Conservation (phyloP, 2,113 vertebrate species). For the Psammodynastes pulverulentus region DNA sequence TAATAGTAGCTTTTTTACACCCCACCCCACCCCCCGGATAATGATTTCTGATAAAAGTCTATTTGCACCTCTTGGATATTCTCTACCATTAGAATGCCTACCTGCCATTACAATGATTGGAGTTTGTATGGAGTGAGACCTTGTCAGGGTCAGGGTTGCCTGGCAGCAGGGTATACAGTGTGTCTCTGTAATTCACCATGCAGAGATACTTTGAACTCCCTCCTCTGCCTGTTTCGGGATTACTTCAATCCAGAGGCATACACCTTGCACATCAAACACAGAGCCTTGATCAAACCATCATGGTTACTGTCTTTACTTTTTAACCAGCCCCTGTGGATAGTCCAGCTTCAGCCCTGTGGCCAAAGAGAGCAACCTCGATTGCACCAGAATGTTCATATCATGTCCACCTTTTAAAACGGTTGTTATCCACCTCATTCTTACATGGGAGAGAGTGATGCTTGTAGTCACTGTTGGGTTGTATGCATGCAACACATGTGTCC, state of each 20-base stretch:
- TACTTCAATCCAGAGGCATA: not conserved
- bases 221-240: not conserved
- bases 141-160: not conserved
- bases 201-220: not conserved
- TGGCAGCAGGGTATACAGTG: not conserved
- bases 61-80: constrained; percentile 10
- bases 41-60: not conserved
- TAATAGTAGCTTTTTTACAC: constrained; percentile 27
- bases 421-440: not conserved
- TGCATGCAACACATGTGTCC: not conserved
- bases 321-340: not conserved
- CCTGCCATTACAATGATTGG: not conserved
- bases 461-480: not conserved
- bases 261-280: not conserved
- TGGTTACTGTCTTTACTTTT: not conserved
- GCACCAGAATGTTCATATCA: not conserved
- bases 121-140: not conserved
- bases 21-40: not conserved
- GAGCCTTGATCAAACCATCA: not conserved
- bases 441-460: not conserved
- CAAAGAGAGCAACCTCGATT: not conserved
- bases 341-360: not conserved
- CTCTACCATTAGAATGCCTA: not conserved
- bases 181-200: not conserved
- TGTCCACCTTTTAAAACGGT: not conserved